Conservation (phyloP, 2,113 vertebrate genomes). For the Hippocampus mohnikei region DNA sequence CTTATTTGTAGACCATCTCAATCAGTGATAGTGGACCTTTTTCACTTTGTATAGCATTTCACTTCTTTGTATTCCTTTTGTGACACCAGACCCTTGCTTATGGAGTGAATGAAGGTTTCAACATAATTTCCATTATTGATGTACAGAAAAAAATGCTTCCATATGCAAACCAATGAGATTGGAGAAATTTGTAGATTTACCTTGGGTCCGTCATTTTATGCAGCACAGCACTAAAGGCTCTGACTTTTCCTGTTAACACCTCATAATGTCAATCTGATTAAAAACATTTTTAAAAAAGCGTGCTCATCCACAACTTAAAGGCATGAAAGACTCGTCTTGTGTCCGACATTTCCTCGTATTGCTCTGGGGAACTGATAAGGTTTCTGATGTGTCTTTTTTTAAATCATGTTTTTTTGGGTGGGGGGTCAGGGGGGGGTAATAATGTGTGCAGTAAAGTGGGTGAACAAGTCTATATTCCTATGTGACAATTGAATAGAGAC, state of each 20-base stretch:
- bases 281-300: background rate
- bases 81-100: background rate
- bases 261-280: conserved; percentile 2
- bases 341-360: background rate
- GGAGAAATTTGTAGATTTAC: background rate
- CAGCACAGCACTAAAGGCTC: background rate
- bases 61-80: background rate
- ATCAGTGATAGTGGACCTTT: background rate
- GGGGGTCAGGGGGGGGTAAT: conserved; percentile 20
- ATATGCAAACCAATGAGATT: background rate
- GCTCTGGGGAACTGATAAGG: conserved; percentile 25
- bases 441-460: conserved; percentile 31
- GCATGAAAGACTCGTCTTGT: background rate
- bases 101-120: background rate
- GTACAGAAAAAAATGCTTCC: background rate
- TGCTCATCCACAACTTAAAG: background rate
- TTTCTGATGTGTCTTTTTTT: conserved; percentile 21
- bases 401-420: conserved; percentile 14
- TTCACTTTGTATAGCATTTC: background rate
- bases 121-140: background rate
- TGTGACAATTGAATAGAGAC: conserved; percentile 1
- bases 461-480: conserved; percentile 26
- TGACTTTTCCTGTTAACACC: background rate
- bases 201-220: background rate
- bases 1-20: background rate